Percentiles rank a stretch among this genome's conserved stretches.
These are phyloP conservation scores for Hydrozoanthus gracilis DNA, from an alignment of 92 coral and sea anemone species.

Conservation along the genomic window DNA sequence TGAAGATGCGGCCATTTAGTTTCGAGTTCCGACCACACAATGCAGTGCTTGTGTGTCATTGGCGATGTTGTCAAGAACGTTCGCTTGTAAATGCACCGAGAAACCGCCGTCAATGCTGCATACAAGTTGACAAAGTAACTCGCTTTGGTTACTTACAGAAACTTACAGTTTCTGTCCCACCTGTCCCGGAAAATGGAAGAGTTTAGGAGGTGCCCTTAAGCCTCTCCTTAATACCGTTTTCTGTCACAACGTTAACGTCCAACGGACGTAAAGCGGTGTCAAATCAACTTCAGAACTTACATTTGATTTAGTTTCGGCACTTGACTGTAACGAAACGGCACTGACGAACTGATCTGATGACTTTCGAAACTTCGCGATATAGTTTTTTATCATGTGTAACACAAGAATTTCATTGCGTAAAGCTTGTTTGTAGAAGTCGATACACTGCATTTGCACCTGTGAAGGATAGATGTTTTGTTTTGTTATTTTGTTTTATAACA, in stretches of 20 bases:
- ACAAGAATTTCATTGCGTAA: no score
- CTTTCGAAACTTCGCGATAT: not conserved
- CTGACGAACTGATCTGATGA: not conserved
- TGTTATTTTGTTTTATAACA: no score
- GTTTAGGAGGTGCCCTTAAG: conserved; percentile 41
- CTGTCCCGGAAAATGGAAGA: conserved; percentile 57
- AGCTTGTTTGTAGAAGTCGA: no score
- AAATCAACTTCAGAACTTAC: not conserved
- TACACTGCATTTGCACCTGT: no score
- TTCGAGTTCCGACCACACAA: conserved; percentile 53
- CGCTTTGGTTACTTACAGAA: conserved; percentile 43
- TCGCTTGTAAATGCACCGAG: conserved; percentile 35
- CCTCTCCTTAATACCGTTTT: conserved; percentile 53
- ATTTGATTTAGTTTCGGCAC: not conserved
- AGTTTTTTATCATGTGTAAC: not conserved
- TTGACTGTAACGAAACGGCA: not conserved
- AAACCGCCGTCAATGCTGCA: conserved; percentile 30
- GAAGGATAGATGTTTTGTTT: no score
- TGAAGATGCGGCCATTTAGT: conserved; percentile 67
- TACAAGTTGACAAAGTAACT: conserved; percentile 48
- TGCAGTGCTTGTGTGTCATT: conserved; percentile 42
- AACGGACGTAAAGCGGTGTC: conserved; percentile 57
- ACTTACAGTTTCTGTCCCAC: conserved; percentile 43
- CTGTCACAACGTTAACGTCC: conserved; percentile 56
- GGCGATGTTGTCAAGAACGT: conserved; percentile 65